Evolutionary conservation across 2,888 invertebrate genomes (phyloP), one percentile per base, ranked within the genome.

Genomic region (Platypus cylindrus): DNA sequence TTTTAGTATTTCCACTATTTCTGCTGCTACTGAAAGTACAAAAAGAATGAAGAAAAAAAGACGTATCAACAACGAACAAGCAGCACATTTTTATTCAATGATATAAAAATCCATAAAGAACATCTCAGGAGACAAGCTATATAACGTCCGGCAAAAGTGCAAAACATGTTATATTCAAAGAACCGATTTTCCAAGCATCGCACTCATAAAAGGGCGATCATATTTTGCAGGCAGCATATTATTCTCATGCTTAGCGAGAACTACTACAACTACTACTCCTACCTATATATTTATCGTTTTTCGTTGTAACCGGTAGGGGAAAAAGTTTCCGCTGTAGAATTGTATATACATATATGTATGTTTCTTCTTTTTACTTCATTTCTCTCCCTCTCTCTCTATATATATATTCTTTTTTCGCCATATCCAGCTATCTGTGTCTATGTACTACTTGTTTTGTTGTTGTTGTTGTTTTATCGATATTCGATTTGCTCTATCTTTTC

Each of bases 391-490:
- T n/a, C n/a, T n/a, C n/a, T n/a, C n/a, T n/a, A n/a, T n/a, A n/a
- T n/a, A n/a, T n/a, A n/a, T n/a, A n/a, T n/a, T n/a, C n/a, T n/a
- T n/a, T n/a, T n/a, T n/a, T n/a, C n/a, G n/a, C n/a, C n/a, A n/a
- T n/a, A n/a, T n/a, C n/a, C n/a, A n/a, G n/a, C n/a, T n/a, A n/a
- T n/a, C n/a, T n/a, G n/a, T n/a, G n/a, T n/a, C n/a, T n/a, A n/a
- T n/a, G n/a, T n/a, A n/a, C n/a, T n/a, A n/a, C n/a, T 35, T 41
- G 37, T 41, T 38, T 36, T 37, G 13, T 25, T 35, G 35, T 38
- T 38, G 41, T 41, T 41, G 37, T 41, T 37, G 37, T 41, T 41
- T 41, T 41, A 41, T 41, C 35, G 41, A 38, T 41, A 41, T 41
- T 37, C 41, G 38, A 34, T 41, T 41, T 33, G 38, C 32, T 36